Evolutionary conservation across 2,888 invertebrate genomes (phyloP), one percentile per base, ranked within the genome.

Genomic region (Arrhopalites spinosus): DNA sequence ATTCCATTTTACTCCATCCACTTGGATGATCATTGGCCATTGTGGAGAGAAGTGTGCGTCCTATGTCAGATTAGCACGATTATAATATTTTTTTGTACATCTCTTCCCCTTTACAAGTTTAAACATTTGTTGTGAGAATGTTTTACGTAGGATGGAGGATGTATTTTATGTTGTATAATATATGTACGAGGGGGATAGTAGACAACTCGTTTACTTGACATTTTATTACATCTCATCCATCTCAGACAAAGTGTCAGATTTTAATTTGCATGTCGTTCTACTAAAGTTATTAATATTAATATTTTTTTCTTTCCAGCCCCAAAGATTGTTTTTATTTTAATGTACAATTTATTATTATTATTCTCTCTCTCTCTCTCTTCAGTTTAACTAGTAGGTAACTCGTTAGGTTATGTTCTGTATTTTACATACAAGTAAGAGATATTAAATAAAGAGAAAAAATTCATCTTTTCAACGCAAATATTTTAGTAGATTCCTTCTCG

Each of bases 171-270:
- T n/a, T n/a, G n/a, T n/a, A n/a, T n/a, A n/a, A n/a, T n/a, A n/a
- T n/a, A n/a, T n/a, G n/a, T n/a, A n/a, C n/a, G n/a, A n/a, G n/a
- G n/a, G n/a, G n/a, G n/a, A n/a, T n/a, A 61, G 30, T 30, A 30
- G n/a, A n/a, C 11, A 64, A 30, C 29, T 64, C 27, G 64, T 64
- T 64, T 25, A 27, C 64, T 30, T 64, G 64, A 30, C 27, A 27
- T 64, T 64, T 64, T 64, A 64, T 64, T 64, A 30, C 64, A 64
- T 66, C 23, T 43, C 66, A 66, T n/a, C n/a, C n/a, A n/a, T n/a
- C n/a, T n/a, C n/a, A n/a, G n/a, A n/a, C 5, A 66, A 43, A 66
- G 66, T 68, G 67, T 47, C 67, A 68, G 47, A 47, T 68, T 68
- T 68, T 43, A 68, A 68, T 68, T 68, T 68, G 67, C 66, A 66